Evolutionary conservation across 2,888 invertebrate genomes (phyloP).

Genomic region (Neocrepidodera transversa): DNA sequence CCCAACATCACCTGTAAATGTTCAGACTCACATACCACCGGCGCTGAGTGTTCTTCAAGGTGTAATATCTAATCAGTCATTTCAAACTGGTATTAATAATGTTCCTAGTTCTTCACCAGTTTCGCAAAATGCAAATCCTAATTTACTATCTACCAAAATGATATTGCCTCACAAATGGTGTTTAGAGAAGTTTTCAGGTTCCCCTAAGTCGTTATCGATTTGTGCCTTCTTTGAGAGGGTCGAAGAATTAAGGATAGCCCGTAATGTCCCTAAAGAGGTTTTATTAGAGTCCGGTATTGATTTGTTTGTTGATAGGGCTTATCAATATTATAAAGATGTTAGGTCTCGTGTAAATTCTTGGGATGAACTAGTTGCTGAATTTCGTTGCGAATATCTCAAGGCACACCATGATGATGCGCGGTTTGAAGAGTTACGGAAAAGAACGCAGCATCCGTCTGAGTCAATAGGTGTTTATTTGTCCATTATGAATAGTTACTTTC

Average conservation of each 20-base stretch:
- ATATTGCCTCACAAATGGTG: conserved; percentile 17
- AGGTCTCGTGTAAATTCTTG: too few species aligned
- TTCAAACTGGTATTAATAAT: too few species aligned
- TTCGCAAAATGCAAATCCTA: too few species aligned
- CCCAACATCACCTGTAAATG: too few species aligned
- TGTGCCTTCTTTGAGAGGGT: conserved; percentile 14
- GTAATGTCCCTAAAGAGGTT: background rate
- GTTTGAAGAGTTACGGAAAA: background rate
- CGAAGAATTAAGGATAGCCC: background rate
- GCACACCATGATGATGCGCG: background rate
- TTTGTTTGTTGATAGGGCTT: too few species aligned
- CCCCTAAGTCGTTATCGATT: conserved; percentile 1
- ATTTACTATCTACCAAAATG: too few species aligned
- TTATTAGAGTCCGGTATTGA: conserved; percentile 22
- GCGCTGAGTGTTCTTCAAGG: too few species aligned
- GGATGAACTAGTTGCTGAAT: background rate
- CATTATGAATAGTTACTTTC: background rate
- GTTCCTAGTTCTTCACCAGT: too few species aligned
- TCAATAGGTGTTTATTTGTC: background rate
- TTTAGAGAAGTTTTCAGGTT: conserved; percentile 2
- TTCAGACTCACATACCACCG: too few species aligned
- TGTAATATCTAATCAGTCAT: too few species aligned
- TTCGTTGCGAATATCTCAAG: background rate
- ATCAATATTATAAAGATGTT: too few species aligned
- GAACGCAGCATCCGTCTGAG: background rate